A percentile compares a stretch with the other conserved stretches of the same genome.
phyloP scores from a whole-genome alignment of 2,113 vertebrate genomes.

The Petrocephalus zakoni region DNA sequence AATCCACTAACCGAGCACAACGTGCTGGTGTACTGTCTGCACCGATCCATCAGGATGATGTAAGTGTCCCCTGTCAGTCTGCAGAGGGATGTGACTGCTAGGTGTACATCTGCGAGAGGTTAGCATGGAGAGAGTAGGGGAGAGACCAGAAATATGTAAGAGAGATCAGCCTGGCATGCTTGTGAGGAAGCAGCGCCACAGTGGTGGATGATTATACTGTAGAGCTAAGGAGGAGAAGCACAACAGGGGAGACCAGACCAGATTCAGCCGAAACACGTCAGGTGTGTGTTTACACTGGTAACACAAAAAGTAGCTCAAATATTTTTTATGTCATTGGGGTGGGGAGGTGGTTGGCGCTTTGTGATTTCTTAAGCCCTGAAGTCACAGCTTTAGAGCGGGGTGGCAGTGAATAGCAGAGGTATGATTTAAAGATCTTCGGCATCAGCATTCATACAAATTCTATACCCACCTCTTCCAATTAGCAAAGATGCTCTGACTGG shows the following conservation, averaged over 20 bases:
- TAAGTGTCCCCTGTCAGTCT: neutral
- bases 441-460: constrained; percentile 16
- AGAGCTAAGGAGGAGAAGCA: neutral
- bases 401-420: neutral
- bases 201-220: neutral
- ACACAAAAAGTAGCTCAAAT: neutral
- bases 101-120: neutral
- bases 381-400: neutral
- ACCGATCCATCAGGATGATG: neutral
- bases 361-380: neutral
- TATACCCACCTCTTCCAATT: constrained; percentile 37
- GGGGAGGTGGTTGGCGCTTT: constrained; percentile 2
- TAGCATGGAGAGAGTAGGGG: neutral
- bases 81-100: neutral
- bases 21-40: neutral
- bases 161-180: neutral
- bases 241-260: neutral
- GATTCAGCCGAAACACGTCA: neutral
- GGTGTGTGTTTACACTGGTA: neutral
- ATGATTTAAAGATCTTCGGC: constrained; percentile 19
- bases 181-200: too few relatives aligned
- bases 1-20: neutral
- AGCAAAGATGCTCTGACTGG: constrained; percentile 21
- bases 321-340: neutral
- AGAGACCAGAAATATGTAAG: neutral